Evolutionary conservation across 2,113 vertebrate species (phyloP).

Genomic region (Meleagris gallopavo): DNA sequence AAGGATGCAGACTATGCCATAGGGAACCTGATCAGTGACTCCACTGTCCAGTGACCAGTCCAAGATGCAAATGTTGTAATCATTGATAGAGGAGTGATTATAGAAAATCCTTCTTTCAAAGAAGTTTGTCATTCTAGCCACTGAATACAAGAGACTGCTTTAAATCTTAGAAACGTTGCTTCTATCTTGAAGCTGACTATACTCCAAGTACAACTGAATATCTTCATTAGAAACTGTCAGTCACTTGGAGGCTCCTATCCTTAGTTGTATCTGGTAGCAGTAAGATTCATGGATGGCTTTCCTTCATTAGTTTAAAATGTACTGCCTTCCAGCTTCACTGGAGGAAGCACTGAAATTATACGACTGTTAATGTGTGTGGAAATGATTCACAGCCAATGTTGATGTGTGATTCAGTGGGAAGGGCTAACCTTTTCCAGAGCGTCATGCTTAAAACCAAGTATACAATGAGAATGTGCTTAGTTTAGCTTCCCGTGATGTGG

Average conservation of each 20-base stretch:
- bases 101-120: neutral
- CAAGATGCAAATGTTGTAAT: neutral
- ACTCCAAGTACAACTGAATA: neutral
- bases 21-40: neutral
- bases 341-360: neutral
- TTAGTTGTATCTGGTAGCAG: neutral
- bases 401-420: neutral
- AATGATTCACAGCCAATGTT: neutral
- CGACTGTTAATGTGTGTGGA: neutral
- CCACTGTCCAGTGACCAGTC: neutral
- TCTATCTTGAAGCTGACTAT: neutral
- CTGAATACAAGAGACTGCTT: accelerated
- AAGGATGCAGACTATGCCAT: neutral
- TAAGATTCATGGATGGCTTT: neutral
- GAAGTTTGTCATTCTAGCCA: neutral
- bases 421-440: neutral
- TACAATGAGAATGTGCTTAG: neutral
- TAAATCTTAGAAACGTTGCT: neutral
- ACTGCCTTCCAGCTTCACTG: too few relatives aligned
- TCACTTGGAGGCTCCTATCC: neutral
- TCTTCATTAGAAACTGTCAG: neutral
- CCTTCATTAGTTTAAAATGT: neutral
- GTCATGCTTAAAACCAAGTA: neutral
- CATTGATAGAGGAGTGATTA: neutral
- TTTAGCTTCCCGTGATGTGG: neutral